Conservation (phyloP, 2,888 invertebrate genomes). For the Rhamphomyia laevipes region DNA sequence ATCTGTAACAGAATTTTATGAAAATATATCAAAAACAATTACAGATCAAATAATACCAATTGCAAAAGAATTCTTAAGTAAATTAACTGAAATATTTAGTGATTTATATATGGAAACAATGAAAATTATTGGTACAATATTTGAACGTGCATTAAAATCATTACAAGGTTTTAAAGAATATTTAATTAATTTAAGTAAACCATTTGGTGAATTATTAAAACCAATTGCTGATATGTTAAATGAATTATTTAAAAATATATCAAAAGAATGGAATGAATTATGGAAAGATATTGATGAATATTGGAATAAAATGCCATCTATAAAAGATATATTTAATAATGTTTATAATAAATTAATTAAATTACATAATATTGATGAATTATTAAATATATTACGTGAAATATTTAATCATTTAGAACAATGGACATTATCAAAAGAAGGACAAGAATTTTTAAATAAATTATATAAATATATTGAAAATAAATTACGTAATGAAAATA, state of each 20-base stretch:
- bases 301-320: conserved; percentile 41
- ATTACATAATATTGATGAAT: conserved; percentile 46
- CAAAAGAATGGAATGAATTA: conserved; percentile 22
- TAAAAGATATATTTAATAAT: conserved; percentile 22
- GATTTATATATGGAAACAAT: conserved; percentile 23
- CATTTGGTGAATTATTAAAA: conserved; percentile 33
- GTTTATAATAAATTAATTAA: conserved; percentile 25
- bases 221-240: conserved; percentile 30
- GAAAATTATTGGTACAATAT: conserved; percentile 16
- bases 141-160: conserved; percentile 19
- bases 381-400: conserved; percentile 44
- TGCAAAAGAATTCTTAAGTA: conserved; percentile 27
- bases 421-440: conserved; percentile 51
- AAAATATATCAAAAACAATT: conserved; percentile 35
- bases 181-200: conserved; percentile 32
- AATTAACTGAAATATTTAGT: conserved; percentile 19
- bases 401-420: conserved; percentile 44
- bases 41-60: conserved; percentile 34
- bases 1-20: conserved; percentile 28
- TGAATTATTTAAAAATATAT: conserved; percentile 37
- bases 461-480: conserved; percentile 51
- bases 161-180: conserved; percentile 28
- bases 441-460: conserved; percentile 46
- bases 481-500: conserved; percentile 45
- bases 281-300: conserved; percentile 35